Evolutionary conservation across 2,888 invertebrate species (phyloP), one percentile per base, ranked within the genome.

Genomic region (Philaethria dido): DNA sequence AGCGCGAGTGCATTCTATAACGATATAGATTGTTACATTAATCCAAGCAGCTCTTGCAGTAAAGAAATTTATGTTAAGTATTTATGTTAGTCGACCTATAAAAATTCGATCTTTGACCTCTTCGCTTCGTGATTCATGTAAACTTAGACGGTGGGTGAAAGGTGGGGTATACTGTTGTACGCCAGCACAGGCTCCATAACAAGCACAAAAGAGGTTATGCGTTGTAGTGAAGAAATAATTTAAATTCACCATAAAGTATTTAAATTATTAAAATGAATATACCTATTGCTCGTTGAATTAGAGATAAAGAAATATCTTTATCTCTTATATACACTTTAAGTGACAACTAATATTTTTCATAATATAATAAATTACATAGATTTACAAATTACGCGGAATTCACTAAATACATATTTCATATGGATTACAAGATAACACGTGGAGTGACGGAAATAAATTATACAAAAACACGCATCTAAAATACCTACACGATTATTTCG

Each of bases 101-200:
- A 77, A 78, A 78, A 78, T 72, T 77, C 83, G 77, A 86, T 82
- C 86, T 88, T 75, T 86, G 85, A 84, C 87, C 85, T 80, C 75
- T 72, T 71, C 71, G 74, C 71, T 73, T 79, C 84, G 84, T 87
- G 86, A 81, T 82, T 78, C 76, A 81, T 79, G 78, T 84, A 85
- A 86, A 85, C 85, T 85, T 81, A 75, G 75, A 77, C 75, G 76
- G 76, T 82, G 76, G 82, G 88, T 88, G 88, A 90, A 88, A 88
- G 88, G 88, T 81, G 86, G 87, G 71, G 74, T 57, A 62, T 60
- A 33, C 65, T 66, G 64, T 72, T 71, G 76, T 73, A 71, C 68
- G 45, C 54, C 60, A 52, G 60, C 61, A 29, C 60, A 64, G 54
- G 54, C 61, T 61, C 48, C 25, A 45, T 61, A 68, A 64, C 62